Evolutionary conservation across 2,113 vertebrate genomes (phyloP).

Genomic region (Brevimyrus niger): DNA sequence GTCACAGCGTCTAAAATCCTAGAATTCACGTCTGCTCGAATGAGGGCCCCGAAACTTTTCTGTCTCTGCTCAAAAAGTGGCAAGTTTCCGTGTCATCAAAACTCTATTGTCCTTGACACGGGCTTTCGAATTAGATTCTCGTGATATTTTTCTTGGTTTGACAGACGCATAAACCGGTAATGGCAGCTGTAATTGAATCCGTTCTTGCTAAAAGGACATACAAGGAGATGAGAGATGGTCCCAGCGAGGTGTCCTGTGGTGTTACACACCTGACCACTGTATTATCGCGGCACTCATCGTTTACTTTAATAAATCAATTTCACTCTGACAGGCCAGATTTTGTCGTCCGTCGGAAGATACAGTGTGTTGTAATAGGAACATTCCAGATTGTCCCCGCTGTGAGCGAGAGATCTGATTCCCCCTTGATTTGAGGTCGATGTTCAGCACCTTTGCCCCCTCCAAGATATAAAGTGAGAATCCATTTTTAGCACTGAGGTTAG

Average conservation of each 20-base stretch:
- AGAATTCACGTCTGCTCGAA: neutral
- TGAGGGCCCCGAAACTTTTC: neutral
- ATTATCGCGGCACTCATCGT: neutral
- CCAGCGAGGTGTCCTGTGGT: neutral
- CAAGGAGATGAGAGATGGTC: neutral
- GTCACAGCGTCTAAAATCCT: neutral
- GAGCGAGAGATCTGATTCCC: neutral
- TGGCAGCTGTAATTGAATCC: neutral
- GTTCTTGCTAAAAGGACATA: neutral
- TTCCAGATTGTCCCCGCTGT: neutral
- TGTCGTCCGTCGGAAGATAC: neutral
- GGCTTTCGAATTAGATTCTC: neutral
- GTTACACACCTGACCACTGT: neutral
- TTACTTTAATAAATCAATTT: slow-evolving; percentile 2
- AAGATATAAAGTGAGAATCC: neutral
- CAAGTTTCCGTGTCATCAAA: neutral
- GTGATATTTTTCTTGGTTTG: neutral
- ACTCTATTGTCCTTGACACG: neutral
- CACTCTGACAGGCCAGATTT: neutral
- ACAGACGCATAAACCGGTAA: neutral
- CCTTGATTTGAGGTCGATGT: neutral
- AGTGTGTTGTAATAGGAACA: neutral
- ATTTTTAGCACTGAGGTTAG: neutral
- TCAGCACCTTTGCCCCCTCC: neutral
- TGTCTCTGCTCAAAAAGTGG: neutral